phyloP scores from a whole-genome alignment of 92 coral and sea anemone genomes.

The Phenganax subtilis region DNA sequence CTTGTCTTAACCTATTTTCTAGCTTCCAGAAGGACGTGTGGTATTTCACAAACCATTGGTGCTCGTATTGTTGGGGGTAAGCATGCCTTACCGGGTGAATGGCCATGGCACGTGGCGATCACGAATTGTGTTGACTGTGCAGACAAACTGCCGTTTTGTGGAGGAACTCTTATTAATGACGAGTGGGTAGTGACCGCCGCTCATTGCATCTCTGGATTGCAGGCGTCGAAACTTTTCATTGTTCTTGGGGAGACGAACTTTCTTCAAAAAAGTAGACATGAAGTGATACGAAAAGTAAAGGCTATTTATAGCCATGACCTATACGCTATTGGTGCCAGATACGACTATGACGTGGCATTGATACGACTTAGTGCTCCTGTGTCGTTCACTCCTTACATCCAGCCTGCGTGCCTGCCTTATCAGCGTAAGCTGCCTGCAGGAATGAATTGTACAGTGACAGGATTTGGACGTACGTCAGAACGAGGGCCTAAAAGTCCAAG shows the following conservation, averaged over 20 bases:
- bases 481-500: constrained; percentile 20
- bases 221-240: background rate
- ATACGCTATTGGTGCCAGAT: constrained; percentile 7
- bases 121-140: constrained; percentile 6
- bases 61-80: constrained; percentile 36
- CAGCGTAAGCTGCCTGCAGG: constrained; percentile 38
- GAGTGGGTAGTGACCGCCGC: constrained; percentile 41
- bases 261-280: constrained; percentile 4
- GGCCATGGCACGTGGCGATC: constrained; percentile 39
- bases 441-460: constrained; percentile 44
- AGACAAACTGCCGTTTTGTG: constrained; percentile 23
- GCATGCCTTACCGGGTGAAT: constrained; percentile 21
- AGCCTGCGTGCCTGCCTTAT: constrained; percentile 48
- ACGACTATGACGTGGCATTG: constrained; percentile 45
- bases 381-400: constrained; percentile 38
- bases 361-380: constrained; percentile 29
- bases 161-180: constrained; percentile 27
- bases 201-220: constrained; percentile 5
- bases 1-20: background rate
- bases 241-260: constrained; percentile 24
- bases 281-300: constrained; percentile 4
- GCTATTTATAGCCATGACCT: background rate
- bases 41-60: background rate
- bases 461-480: constrained; percentile 44
- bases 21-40: constrained; percentile 15